A percentile compares a stretch with the other conserved stretches of the same genome.
These are phyloP conservation scores for Pristionchus mayeri DNA, from an alignment of 2,888 invertebrate species.

Conservation along the genomic window DNA sequence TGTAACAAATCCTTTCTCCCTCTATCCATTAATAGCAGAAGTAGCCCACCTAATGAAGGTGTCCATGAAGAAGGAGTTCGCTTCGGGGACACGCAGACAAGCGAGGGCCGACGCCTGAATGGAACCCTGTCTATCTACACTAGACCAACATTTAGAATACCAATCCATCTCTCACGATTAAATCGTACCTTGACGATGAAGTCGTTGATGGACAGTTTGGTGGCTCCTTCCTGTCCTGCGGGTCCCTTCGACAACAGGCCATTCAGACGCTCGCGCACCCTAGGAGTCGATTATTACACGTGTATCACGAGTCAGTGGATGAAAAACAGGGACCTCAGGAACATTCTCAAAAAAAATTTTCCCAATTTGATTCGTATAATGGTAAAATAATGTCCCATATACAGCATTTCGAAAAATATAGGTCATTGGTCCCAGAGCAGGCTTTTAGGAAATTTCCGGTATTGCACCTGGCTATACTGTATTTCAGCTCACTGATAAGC, in stretches of 20 bases:
- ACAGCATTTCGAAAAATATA: too few relatives aligned
- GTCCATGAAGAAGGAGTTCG: slow-evolving; percentile 96
- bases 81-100: slow-evolving; percentile 79
- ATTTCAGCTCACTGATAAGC: too few relatives aligned
- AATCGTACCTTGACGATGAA: slow-evolving; percentile 82
- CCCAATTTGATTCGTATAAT: too few relatives aligned
- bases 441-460: too few relatives aligned
- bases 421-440: too few relatives aligned
- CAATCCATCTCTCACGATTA: too few relatives aligned
- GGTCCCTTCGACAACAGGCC: slow-evolving; percentile 66
- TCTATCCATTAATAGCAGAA: background rate
- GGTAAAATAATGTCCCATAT: too few relatives aligned
- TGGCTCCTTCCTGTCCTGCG: slow-evolving; percentile 60
- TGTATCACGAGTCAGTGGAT: too few relatives aligned
- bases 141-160: background rate
- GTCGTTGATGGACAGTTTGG: slow-evolving; percentile 83
- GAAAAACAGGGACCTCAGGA: too few relatives aligned
- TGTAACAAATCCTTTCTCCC: background rate
- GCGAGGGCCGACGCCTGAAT: slow-evolving; percentile 81
- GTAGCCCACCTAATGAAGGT: slow-evolving; percentile 80
- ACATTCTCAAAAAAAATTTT: too few relatives aligned
- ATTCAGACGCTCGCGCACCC: slow-evolving; percentile 80
- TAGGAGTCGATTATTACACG: too few relatives aligned
- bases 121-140: background rate
- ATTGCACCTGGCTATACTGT: too few relatives aligned